These are phyloP conservation scores for Eupeodes latifasciatus DNA, from an alignment of 2,888 invertebrate genomes.

Conservation along the genomic window DNA sequence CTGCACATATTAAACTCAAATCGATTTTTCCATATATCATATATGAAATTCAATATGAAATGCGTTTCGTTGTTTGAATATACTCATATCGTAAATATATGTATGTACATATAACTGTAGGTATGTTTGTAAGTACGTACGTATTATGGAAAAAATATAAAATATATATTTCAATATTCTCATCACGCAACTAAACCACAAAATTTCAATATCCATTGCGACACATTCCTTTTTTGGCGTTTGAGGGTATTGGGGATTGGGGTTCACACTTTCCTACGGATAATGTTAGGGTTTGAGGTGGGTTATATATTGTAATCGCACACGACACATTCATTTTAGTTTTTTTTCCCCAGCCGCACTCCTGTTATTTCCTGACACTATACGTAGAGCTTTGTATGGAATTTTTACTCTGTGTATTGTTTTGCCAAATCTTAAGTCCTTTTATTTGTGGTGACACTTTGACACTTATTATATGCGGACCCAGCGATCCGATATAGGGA, in stretches of 20 bases:
- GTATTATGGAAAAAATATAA: conserved; percentile 1
- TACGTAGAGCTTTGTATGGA: conserved; percentile 7
- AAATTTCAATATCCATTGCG: conserved; percentile 75
- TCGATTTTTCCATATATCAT: conserved; percentile 54
- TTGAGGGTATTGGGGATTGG: not conserved
- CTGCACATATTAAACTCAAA: conserved; percentile 22
- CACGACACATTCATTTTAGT: conserved; percentile 47
- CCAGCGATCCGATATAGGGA: conserved; percentile 69
- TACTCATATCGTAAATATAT: not conserved
- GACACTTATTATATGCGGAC: conserved; percentile 74
- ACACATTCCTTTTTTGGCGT: conserved; percentile 57
- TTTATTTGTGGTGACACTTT: conserved; percentile 72
- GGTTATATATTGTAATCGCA: conserved; percentile 31
- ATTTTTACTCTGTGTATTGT: conserved; percentile 58
- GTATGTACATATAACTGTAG: too few relatives aligned
- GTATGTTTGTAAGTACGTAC: not conserved
- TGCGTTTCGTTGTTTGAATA: conserved; percentile 50
- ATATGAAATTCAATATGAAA: conserved; percentile 67
- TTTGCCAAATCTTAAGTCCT: conserved; percentile 72
- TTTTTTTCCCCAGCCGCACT: conserved; percentile 28
- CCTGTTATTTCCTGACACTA: conserved; percentile 22
- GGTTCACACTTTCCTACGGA: not conserved
- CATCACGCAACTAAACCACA: conserved; percentile 70
- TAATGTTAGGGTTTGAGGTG: not conserved
- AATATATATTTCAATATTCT: conserved; percentile 58